phyloP scores from a whole-genome alignment of 2,888 invertebrate species.

The Bimastos eiseni region DNA sequence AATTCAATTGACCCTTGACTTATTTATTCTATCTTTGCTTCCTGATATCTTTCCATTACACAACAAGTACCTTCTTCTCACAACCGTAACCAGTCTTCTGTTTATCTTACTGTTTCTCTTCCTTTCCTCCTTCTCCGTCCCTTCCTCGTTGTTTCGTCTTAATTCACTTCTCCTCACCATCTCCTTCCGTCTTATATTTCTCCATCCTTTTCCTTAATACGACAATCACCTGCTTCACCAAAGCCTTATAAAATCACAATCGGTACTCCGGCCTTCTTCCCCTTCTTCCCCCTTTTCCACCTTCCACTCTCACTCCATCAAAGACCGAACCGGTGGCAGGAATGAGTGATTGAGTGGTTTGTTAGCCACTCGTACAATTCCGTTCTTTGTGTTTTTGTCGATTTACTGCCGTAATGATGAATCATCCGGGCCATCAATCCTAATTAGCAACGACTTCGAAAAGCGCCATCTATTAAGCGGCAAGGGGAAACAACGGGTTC shows the following conservation, averaged over 20 bases:
- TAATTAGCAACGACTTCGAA: background rate
- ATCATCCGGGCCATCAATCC: background rate
- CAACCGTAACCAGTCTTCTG: background rate
- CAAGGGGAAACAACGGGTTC: background rate
- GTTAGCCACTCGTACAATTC: background rate
- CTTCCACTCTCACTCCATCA: background rate
- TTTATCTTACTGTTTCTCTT: background rate
- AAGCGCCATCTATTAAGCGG: background rate
- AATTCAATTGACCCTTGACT: background rate
- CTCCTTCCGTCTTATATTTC: background rate
- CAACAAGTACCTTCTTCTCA: background rate
- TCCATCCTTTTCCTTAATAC: background rate
- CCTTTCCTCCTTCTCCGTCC: background rate
- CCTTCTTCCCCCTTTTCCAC: background rate
- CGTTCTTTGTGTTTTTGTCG: background rate
- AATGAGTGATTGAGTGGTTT: background rate
- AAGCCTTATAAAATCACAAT: background rate
- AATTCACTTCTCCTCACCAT: background rate
- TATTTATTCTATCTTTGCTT: background rate
- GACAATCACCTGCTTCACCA: background rate
- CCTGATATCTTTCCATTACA: background rate
- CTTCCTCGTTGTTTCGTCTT: background rate
- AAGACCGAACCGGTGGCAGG: background rate
- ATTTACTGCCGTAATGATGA: background rate
- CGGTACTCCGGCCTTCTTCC: background rate